phyloP scores from a whole-genome alignment of 2,888 invertebrate species.

The Eilema caniola region DNA sequence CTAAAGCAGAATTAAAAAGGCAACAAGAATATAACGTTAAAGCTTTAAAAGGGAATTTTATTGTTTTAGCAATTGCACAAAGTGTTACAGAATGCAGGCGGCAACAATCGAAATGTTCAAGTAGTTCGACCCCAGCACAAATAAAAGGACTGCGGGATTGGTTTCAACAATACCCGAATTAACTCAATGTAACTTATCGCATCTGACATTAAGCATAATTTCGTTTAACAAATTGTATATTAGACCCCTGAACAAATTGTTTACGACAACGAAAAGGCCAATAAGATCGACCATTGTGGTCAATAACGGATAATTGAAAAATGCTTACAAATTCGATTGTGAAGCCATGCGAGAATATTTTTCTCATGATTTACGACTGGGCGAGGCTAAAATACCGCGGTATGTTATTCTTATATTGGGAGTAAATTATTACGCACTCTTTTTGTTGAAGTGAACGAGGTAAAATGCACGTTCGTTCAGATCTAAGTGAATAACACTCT shows the following conservation, averaged over 20 bases:
- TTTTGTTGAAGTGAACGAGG: conserved; percentile 45
- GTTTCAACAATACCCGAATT: conserved; percentile 49
- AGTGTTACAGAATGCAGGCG: conserved; percentile 66
- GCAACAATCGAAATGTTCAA: conserved; percentile 72
- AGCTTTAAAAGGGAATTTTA: conserved; percentile 56
- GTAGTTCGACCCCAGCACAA: conserved; percentile 69
- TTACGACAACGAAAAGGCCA: conserved; percentile 78
- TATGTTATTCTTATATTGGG: conserved; percentile 56
- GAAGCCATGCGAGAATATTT: conserved; percentile 73
- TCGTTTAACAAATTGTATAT: conserved; percentile 44
- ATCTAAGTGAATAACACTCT: conserved; percentile 25
- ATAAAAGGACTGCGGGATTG: conserved; percentile 63
- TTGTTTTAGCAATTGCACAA: conserved; percentile 70
- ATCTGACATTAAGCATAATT: conserved; percentile 53
- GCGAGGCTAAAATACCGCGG: conserved; percentile 66
- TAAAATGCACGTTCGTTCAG: conserved; percentile 32
- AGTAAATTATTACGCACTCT: conserved; percentile 57
- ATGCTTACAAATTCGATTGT: conserved; percentile 83
- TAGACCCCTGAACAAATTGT: conserved; percentile 71
- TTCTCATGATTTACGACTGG: conserved; percentile 78
- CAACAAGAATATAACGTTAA: conserved; percentile 22
- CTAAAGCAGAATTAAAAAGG: conserved; percentile 30
- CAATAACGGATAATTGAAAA: conserved; percentile 85
- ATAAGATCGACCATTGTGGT: conserved; percentile 81
- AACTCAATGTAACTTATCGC: conserved; percentile 46